Evolutionary conservation across 2,888 invertebrate genomes (phyloP), one percentile per base, ranked within the genome.

Genomic region (Harpalus rufipes): DNA sequence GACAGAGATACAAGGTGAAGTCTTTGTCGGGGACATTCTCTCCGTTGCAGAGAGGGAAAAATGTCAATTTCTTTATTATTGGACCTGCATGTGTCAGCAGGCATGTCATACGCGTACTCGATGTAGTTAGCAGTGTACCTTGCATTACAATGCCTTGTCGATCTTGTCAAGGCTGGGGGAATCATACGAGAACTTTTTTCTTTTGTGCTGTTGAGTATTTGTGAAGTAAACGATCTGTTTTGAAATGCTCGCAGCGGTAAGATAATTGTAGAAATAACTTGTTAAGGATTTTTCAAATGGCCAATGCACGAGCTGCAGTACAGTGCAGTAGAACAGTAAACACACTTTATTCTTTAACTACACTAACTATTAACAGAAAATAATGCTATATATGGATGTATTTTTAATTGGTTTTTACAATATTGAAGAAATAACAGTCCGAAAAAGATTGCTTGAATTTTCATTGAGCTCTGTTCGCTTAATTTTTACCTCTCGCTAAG

Each of bases 11-110:
- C 74, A 74, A 76, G 41, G 39, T 65, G 82, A 58, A 39, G 74
- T 74, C 83, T 76, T 74, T 83, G 83, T 83, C 83, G 83, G 83
- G 58, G 59, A 4, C n/a, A 32, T 78, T 76, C 25, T 78, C 56
- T 59, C 58, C 16, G 58, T 5, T 18, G 10, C n/a, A 16, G 59
- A 41, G 18, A 44, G 41, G 72, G 74, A 63, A 65, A 83, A 83
- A 83, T 76, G 83, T 76, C 83, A 83, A 83, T 83, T 83, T 83
- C 83, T 83, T 83, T 83, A 83, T 83, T 72, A 83, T 83, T 58
- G 83, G 61, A n/a, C 25, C 25, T 83, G 59, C 74, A 81, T 81
- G 51, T 51, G 81, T 63, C 61, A 81, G 81, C 76, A 74, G 74
- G 83, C 74, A 59, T 83, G 83, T 83, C 83, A 83, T 83, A 74